A percentile compares a stretch with the other conserved stretches of the same genome.
Conservation (phyloP, 2,113 vertebrate genomes). For the Ondatra zibethicus region DNA sequence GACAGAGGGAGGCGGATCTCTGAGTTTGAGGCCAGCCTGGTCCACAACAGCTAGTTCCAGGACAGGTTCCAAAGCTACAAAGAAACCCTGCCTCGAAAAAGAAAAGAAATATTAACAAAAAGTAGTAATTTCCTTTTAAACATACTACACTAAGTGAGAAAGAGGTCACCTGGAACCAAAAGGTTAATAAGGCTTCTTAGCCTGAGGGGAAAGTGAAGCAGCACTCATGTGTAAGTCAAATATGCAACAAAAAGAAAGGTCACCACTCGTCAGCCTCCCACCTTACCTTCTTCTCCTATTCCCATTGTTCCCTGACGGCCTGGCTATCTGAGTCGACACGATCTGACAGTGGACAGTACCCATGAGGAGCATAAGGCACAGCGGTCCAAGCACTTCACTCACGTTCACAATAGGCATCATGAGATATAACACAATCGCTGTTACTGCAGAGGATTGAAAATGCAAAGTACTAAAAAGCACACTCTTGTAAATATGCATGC, state of each 20-base stretch:
- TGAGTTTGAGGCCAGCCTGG: no score
- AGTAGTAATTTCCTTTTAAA: conserved; percentile 26
- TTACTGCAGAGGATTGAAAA: conserved; percentile 84
- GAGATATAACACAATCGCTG: conserved; percentile 91
- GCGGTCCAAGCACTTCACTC: conserved; percentile 94
- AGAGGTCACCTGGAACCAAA: neutral
- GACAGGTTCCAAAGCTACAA: no score
- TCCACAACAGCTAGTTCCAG: no score
- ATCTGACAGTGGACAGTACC: conserved; percentile 99
- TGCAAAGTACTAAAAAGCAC: neutral
- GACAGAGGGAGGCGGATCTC: no score
- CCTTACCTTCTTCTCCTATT: conserved; percentile 92
- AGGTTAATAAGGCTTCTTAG: neutral
- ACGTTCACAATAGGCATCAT: conserved; percentile 91
- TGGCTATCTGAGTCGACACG: conserved; percentile 94
- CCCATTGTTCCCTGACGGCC: conserved; percentile 87
- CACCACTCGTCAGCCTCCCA: no score
- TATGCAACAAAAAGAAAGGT: neutral
- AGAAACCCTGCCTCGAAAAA: no score
- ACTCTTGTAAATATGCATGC: neutral
- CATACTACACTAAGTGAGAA: neutral
- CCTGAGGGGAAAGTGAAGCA: neutral
- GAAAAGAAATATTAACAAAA: conserved; percentile 1
- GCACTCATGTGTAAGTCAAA: neutral
- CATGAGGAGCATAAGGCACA: conserved; percentile 98